Evolutionary conservation across 2,888 invertebrate genomes (phyloP), one percentile per base, ranked within the genome.

Genomic region (Dynastes grantii): DNA sequence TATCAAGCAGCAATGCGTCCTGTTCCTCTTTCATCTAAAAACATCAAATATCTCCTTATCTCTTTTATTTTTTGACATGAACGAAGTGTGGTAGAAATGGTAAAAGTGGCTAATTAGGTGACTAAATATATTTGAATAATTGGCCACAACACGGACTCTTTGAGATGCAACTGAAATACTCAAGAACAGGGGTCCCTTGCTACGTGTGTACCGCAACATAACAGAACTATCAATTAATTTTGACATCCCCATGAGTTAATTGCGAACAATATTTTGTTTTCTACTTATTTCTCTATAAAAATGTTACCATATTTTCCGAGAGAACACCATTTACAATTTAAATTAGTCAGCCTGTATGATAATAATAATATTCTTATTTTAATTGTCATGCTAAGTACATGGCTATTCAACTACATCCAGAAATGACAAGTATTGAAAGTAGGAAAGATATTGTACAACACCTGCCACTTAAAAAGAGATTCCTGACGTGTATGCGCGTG

Each of bases 111-210:
- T 82, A 82, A 83, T 83, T 83, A 82, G 82, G 81, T 80, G 81
- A 77, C 82, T 82, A 83, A 83, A 83, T 82, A 82, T 83, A 82
- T 81, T 80, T 81, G 80, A 82, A 82, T 82, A 83, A 83, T 82
- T 82, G 81, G 81, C 68, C 75, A 79, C 81, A 55, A 55, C 53
- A 79, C 81, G 79, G 64, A 79, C 79, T 79, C 81, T 83, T 81
- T 82, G 82, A 82, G 71, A 81, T 80, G 82, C 80, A 63, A 76
- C 81, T 77, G 78, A 81, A 81, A 82, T 83, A 82, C 81, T 79
- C 76, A 76, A 78, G 68, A 55, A 58, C 71, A 6, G 53, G 2
- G 55, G 29, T 9, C 13, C n/a, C 5, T 71, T 22, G 32, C 5
- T 11, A 51, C 29, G 51, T 32, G 37, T 58, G 22, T 51, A 22